A percentile compares a stretch with the other conserved stretches of the same genome.
These are phyloP conservation scores for Saccopteryx leptura DNA, from an alignment of 2,113 vertebrate species.

Conservation along the genomic window DNA sequence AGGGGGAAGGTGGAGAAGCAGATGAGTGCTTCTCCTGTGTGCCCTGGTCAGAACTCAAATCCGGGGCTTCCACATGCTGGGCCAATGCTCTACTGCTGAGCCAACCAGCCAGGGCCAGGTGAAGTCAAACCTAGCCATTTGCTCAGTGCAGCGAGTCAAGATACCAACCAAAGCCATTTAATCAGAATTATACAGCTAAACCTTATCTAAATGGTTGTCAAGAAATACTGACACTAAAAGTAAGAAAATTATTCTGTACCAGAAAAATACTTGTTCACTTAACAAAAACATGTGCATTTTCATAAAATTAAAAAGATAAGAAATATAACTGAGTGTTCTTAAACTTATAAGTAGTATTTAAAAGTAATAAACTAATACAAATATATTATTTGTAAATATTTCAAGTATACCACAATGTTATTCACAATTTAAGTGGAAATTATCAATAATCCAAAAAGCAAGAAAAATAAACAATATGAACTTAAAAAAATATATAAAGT, in stretches of 20 bases:
- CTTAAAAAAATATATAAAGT: background rate
- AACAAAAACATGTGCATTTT: background rate
- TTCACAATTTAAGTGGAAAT: background rate
- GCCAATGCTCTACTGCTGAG: no score
- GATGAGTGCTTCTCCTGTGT: no score
- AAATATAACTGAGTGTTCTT: background rate
- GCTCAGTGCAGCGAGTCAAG: background rate
- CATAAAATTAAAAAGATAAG: background rate
- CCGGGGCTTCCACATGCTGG: no score
- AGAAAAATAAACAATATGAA: background rate
- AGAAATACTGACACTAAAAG: background rate
- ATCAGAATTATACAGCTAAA: background rate
- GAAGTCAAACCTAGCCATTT: background rate
- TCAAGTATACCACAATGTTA: background rate
- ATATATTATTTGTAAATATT: background rate
- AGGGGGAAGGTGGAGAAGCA: no score
- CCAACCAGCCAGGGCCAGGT: no score
- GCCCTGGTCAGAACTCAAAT: no score
- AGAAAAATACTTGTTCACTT: background rate
- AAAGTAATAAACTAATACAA: background rate
- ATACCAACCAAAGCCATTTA: background rate
- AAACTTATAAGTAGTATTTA: background rate
- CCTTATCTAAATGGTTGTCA: background rate
- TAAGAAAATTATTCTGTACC: background rate
- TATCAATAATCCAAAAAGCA: background rate